phyloP scores from a whole-genome alignment of 53 echinoderm and acorn worm species.

The Henricia sp. region DNA sequence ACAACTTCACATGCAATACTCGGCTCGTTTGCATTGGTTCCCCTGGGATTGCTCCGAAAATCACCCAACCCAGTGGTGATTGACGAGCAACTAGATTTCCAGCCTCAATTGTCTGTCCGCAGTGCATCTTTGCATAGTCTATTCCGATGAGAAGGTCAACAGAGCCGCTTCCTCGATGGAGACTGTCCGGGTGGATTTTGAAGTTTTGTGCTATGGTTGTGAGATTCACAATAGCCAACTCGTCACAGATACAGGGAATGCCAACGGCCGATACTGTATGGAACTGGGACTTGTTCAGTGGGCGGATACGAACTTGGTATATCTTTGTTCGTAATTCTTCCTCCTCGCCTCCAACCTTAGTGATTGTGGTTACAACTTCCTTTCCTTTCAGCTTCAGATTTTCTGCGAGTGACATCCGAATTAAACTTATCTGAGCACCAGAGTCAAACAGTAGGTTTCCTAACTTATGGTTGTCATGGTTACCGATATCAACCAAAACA shows the following conservation, averaged over 20 bases:
- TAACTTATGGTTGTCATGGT: background rate
- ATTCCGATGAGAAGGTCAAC: conserved; percentile 54
- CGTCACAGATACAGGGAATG: conserved; percentile 35
- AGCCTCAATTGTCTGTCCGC: conserved; percentile 34
- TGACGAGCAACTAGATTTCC: conserved; percentile 48
- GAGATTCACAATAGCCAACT: background rate
- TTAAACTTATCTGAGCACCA: conserved; percentile 60
- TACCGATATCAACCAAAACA: conserved; percentile 38
- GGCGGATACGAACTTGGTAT: background rate
- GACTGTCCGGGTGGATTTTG: background rate
- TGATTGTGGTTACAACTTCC: background rate
- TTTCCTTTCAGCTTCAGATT: conserved; percentile 36
- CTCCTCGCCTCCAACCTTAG: background rate
- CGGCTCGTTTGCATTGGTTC: background rate
- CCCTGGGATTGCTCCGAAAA: conserved; percentile 50
- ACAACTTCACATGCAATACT: conserved; percentile 53
- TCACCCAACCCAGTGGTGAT: conserved; percentile 61
- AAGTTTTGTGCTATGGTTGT: conserved; percentile 1
- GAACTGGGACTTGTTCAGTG: background rate
- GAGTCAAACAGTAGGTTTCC: conserved; percentile 59
- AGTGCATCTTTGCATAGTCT: conserved; percentile 42
- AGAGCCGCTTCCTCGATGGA: conserved; percentile 32
- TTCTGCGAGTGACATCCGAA: conserved; percentile 29
- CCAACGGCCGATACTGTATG: conserved; percentile 61
- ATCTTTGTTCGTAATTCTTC: background rate